Evolutionary conservation across 2,888 invertebrate genomes (phyloP).

Genomic region (Drosophila ustulata): DNA sequence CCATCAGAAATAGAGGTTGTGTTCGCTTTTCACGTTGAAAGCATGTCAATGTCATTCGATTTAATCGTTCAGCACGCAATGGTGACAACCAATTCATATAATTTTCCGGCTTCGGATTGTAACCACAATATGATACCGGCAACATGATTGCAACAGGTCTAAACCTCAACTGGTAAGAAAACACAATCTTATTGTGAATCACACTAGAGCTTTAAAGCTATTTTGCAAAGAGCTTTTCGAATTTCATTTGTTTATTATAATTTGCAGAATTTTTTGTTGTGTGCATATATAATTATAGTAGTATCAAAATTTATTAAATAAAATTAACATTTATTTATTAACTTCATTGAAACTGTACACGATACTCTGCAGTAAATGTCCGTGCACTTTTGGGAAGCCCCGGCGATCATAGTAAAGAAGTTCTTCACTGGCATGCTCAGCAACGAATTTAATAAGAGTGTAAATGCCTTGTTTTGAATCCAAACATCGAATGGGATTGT

Average conservation of each 20-base stretch:
- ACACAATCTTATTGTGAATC: not conserved
- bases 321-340: not conserved
- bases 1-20: not conserved
- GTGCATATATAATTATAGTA: no score
- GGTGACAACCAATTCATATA: not conserved
- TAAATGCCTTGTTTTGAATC: not conserved
- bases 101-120: constrained; percentile 1
- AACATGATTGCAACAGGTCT: not conserved
- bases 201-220: not conserved
- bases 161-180: not conserved
- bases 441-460: not conserved
- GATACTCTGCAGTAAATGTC: not conserved
- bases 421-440: not conserved
- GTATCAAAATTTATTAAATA: no score
- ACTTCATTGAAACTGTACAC: not conserved
- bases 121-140: not conserved
- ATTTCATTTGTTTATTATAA: not conserved
- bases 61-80: not conserved
- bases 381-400: not conserved
- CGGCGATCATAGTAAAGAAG: constrained; percentile 2
- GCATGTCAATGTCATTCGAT: not conserved
- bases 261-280: no score
- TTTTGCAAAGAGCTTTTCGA: not conserved
- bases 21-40: not conserved
- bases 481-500: not conserved